Percentiles rank a stretch among this genome's conserved stretches.
Evolutionary conservation across 2,888 invertebrate species (phyloP).

Genomic region (Subacronicta megacephala): DNA sequence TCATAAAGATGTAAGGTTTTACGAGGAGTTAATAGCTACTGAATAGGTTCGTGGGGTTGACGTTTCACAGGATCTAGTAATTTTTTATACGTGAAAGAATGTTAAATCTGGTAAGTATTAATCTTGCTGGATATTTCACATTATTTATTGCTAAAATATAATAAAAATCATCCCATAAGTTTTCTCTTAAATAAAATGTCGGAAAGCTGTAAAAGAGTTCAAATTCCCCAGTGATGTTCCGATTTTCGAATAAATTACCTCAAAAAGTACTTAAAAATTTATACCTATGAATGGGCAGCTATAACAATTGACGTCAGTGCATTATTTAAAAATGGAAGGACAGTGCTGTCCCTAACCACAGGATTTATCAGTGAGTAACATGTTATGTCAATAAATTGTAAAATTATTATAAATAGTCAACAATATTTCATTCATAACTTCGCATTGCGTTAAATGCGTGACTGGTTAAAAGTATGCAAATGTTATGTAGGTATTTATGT

Average conservation of each 20-base stretch:
- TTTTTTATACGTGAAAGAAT: not conserved
- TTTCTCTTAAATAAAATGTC: too few relatives aligned
- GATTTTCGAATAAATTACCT: too few relatives aligned
- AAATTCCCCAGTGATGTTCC: too few relatives aligned
- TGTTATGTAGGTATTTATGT: conserved; percentile 14
- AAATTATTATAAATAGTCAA: conserved; percentile 11
- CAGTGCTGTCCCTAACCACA: conserved; percentile 3
- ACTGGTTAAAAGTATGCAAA: conserved; percentile 7
- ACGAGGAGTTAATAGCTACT: conserved; percentile 14
- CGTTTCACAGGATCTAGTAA: not conserved
- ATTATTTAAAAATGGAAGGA: conserved; percentile 28
- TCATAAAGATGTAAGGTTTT: conserved; percentile 11
- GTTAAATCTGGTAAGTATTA: too few relatives aligned
- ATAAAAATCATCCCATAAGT: too few relatives aligned
- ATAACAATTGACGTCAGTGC: not conserved
- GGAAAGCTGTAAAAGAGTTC: too few relatives aligned
- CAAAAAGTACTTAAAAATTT: too few relatives aligned
- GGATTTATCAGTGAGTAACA: conserved; percentile 16
- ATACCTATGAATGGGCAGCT: too few relatives aligned
- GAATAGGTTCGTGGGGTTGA: conserved; percentile 3
- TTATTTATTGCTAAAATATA: too few relatives aligned
- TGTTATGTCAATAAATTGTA: conserved; percentile 6
- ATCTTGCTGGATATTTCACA: too few relatives aligned
- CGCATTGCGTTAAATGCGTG: conserved; percentile 15
- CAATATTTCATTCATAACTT: conserved; percentile 38